phyloP scores from a whole-genome alignment of 2,113 vertebrate species.

The Coracopsis vasa region DNA sequence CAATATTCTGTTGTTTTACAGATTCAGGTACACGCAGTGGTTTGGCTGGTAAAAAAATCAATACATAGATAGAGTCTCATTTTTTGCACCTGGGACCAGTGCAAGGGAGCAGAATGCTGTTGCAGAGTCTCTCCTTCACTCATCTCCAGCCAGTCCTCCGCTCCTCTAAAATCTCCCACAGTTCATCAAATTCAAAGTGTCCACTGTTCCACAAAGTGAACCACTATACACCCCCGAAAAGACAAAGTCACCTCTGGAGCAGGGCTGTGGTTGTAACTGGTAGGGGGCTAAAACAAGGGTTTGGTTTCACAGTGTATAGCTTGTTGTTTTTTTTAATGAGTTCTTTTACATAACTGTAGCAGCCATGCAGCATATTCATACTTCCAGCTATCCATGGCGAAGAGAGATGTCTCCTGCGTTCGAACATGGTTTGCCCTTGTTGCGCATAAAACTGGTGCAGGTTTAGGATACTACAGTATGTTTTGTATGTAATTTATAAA shows the following conservation, averaged over 20 bases:
- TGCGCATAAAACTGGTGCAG: background rate
- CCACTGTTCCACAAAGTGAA: background rate
- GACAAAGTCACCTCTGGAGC: background rate
- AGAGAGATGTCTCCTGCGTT: background rate
- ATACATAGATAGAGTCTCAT: background rate
- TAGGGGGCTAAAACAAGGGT: background rate
- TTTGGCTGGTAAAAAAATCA: slow-evolving; percentile 34
- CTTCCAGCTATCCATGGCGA: background rate
- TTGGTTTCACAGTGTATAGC: background rate
- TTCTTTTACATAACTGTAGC: background rate
- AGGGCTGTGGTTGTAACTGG: background rate
- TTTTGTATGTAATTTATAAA: slow-evolving; percentile 49
- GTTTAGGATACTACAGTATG: background rate
- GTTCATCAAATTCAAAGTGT: background rate
- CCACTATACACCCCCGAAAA: background rate
- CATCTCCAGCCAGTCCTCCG: background rate
- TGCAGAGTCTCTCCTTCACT: slow-evolving; percentile 11
- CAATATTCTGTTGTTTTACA: slow-evolving; percentile 32
- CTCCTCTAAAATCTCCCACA: background rate
- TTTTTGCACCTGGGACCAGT: slow-evolving; percentile 2
- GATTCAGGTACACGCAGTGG: background rate
- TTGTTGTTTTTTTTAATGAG: background rate
- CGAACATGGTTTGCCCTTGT: slow-evolving; percentile 6
- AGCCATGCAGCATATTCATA: background rate
- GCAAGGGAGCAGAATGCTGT: background rate